Evolutionary conservation across 2,888 invertebrate species (phyloP).

Genomic region (Drosophila subsilvestris): DNA sequence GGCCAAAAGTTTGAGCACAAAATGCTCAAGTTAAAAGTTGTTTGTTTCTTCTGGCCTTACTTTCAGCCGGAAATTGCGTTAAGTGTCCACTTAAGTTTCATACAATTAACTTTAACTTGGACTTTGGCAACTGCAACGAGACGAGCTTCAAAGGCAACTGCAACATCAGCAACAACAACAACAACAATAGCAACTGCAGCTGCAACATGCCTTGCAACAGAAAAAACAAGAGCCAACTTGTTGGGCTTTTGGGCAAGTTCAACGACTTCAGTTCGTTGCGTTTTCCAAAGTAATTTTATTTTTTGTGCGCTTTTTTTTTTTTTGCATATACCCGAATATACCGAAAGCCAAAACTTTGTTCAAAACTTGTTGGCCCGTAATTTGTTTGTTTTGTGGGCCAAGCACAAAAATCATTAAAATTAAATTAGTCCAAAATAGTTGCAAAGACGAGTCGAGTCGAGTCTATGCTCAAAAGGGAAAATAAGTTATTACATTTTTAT

Average conservation of each 20-base stretch:
- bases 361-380: slow-evolving; percentile 35
- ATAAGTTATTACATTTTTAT: slow-evolving; percentile 38
- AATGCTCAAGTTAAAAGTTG: slow-evolving; percentile 51
- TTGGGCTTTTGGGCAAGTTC: slow-evolving; percentile 42
- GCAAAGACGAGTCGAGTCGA: slow-evolving; percentile 19
- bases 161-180: slow-evolving; percentile 25
- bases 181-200: slow-evolving; percentile 7
- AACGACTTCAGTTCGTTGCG: slow-evolving; percentile 51
- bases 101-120: slow-evolving; percentile 68
- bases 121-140: slow-evolving; percentile 51
- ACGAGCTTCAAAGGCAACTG: slow-evolving; percentile 11
- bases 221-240: slow-evolving; percentile 36
- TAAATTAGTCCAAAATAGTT: slow-evolving; percentile 47
- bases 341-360: slow-evolving; percentile 38
- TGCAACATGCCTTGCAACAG: slow-evolving; percentile 1
- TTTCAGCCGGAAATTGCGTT: slow-evolving; percentile 63
- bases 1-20: slow-evolving; percentile 40
- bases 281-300: slow-evolving; percentile 25
- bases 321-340: no score
- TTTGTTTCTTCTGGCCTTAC: slow-evolving; percentile 44
- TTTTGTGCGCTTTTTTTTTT: slow-evolving; percentile 17
- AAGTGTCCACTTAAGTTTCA: slow-evolving; percentile 69
- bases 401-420: slow-evolving; percentile 47
- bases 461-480: slow-evolving; percentile 26
- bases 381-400: slow-evolving; percentile 33